A percentile compares a stretch with the other conserved stretches of the same genome.
Conservation (phyloP, 2,888 invertebrate genomes). For the Pediacus dermestoides region DNA sequence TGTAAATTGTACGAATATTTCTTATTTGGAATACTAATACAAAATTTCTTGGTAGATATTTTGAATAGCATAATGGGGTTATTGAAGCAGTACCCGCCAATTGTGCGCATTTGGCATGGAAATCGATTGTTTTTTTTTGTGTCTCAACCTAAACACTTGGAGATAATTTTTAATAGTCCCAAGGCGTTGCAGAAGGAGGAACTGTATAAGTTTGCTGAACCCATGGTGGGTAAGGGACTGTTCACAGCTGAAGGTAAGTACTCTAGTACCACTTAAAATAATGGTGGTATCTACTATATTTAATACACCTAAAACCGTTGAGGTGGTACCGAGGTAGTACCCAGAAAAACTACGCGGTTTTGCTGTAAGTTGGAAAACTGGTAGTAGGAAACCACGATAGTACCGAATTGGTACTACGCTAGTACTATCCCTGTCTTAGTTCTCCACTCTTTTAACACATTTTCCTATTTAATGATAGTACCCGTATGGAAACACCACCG, state of each 20-base stretch:
- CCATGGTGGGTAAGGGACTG: slow-evolving; percentile 30
- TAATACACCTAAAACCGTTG: no score
- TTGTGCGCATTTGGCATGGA: slow-evolving; percentile 35
- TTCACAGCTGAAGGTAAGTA: slow-evolving; percentile 29
- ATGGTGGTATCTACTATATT: neutral
- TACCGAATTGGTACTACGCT: no score
- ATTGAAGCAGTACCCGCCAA: slow-evolving; percentile 26
- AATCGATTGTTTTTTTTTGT: slow-evolving; percentile 30
- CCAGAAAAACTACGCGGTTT: neutral
- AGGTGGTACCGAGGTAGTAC: no score
- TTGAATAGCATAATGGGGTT: slow-evolving; percentile 21
- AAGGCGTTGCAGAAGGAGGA: slow-evolving; percentile 31
- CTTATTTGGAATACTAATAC: slow-evolving; percentile 11
- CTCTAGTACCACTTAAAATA: neutral
- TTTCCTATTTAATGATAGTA: no score
- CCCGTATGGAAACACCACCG: slow-evolving; percentile 59
- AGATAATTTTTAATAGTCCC: slow-evolving; percentile 32
- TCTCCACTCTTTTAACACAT: no score
- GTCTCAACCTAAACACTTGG: slow-evolving; percentile 33
- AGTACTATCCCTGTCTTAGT: no score
- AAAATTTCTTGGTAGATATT: slow-evolving; percentile 25
- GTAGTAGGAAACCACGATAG: no score
- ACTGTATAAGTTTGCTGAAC: slow-evolving; percentile 28
- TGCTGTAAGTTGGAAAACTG: no score
- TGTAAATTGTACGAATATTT: slow-evolving; percentile 22